Base-by-base conservation (phyloP, 2,797 vertebrate species). In the Vultur gryphus region DNA sequence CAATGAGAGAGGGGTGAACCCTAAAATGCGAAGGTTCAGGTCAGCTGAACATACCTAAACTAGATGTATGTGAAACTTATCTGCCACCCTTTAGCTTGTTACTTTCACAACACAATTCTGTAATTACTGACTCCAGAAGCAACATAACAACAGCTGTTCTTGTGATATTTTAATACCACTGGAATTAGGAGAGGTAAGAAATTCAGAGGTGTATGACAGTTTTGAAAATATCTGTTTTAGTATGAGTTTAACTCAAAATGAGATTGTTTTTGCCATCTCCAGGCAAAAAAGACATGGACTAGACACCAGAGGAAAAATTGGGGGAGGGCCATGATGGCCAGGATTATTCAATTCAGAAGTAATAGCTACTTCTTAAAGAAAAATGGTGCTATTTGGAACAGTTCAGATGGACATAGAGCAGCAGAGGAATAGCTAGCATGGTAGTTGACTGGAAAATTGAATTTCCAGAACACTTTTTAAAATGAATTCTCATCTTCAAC, bases 181-280 rank as follows among this genome's bases (percentile, higher is more conserved):
- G 92, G 93, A 95, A 96, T 87, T 87, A 87, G 35, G 13, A 94
- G 35, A 87, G 51, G 57, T 73, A 91, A 78, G 61, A 92, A 94
- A 93, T 78, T 69, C 65, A 31, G 59, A 85, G 75, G 72, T 84
- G 78, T 72, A 23, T 93, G 89, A 96, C 90, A 93, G 79, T 57
- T 93, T 89, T 87, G 92, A 84, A 96, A 95, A 96, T 87, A 84
- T 71, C 92, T 92, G 51, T 91, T 95, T 97, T 87, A 89, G 16
- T 35, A 51, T 10, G 23, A 69, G 17, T 81, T 84, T 78, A 67
- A 65, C 28, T 49, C 75, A 86, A 93, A 87, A 44, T 33, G 3
- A 67, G 44, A 29, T 51, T 81, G 29, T 0, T 89, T 90, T 87
- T 89, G 31, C 39, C 5, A 87, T 62, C 29, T 14, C 23, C 62